Percentiles rank a stretch among this genome's conserved stretches.
phyloP scores from a whole-genome alignment of 2,113 vertebrate species.

The Ginglymostoma cirratum region DNA sequence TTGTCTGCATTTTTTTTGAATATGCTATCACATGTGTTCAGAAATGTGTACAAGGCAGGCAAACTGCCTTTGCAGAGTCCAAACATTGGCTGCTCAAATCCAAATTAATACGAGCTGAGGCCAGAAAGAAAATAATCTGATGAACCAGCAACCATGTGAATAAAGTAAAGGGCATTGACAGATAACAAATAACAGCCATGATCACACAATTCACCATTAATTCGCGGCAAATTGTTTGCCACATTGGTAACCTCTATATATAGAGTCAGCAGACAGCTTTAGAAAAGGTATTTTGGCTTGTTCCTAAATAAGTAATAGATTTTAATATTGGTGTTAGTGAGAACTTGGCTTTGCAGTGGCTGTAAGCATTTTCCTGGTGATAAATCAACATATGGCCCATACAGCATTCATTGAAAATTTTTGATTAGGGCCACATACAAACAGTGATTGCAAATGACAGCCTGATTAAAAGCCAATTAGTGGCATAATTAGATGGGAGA shows the following conservation, averaged over 20 bases:
- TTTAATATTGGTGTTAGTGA: neutral
- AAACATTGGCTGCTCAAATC: neutral
- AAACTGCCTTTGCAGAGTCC: neutral
- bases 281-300: neutral
- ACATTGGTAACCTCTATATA: neutral
- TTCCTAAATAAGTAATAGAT: neutral
- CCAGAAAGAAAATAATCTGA: neutral
- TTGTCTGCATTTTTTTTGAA: neutral
- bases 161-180: neutral
- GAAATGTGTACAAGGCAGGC: neutral
- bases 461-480: slow-evolving; percentile 7
- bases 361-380: neutral
- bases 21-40: neutral
- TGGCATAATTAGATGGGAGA: neutral
- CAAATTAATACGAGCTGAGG: neutral
- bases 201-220: too few relatives aligned
- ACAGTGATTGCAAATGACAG: neutral
- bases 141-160: neutral
- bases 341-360: neutral
- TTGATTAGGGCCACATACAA: neutral
- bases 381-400: neutral
- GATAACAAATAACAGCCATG: neutral
- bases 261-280: neutral
- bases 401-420: neutral
- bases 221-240: neutral